Evolutionary conservation across 2,888 invertebrate genomes (phyloP).

Genomic region (Pammene fasciana): DNA sequence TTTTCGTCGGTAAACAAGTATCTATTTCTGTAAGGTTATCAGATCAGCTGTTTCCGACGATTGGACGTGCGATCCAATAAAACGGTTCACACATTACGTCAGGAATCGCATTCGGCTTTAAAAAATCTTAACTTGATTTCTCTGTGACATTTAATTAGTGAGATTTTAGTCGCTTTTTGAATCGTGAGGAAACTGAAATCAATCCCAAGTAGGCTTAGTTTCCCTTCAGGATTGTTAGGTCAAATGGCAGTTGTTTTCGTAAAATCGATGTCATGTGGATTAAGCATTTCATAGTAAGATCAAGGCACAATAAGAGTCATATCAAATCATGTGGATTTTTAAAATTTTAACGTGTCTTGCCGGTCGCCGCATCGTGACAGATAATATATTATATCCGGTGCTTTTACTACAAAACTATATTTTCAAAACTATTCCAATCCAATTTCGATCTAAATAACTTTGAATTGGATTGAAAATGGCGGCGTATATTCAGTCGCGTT

Average conservation of each 20-base stretch:
- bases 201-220: no score
- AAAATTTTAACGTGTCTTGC: no score
- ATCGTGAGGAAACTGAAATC: no score
- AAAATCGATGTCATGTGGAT: no score
- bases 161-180: no score
- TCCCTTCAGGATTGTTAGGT: no score
- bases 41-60: slow-evolving; percentile 38
- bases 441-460: background rate
- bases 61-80: slow-evolving; percentile 25
- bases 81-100: slow-evolving; percentile 11
- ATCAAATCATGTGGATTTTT: background rate
- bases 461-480: background rate
- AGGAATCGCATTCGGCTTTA: no score
- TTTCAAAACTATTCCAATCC: background rate
- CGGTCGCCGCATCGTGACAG: slow-evolving; percentile 21
- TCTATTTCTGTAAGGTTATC: slow-evolving; percentile 44
- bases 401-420: slow-evolving; percentile 31
- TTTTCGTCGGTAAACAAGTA: slow-evolving; percentile 41
- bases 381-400: slow-evolving; percentile 36
- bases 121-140: no score
- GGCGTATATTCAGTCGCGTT: background rate
- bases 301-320: no score
- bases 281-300: no score
- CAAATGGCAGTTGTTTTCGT: no score
- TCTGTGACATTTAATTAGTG: no score